Percentiles rank a stretch among this genome's conserved stretches.
phyloP scores from a whole-genome alignment of 2,888 invertebrate genomes.

The Mamestra brassicae region DNA sequence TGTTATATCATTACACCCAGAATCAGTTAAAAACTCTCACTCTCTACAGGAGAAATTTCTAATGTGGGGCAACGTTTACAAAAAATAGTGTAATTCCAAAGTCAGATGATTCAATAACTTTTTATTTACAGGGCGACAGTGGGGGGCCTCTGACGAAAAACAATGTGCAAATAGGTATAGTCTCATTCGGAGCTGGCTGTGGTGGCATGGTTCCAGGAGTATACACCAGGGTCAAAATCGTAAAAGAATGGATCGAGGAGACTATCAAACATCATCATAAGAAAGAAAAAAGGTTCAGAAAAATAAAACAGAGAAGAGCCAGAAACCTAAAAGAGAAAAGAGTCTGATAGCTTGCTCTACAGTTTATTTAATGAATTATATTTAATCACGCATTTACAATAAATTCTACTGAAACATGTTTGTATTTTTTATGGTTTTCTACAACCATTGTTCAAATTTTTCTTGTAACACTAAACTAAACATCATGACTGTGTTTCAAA shows the following conservation, averaged over 20 bases:
- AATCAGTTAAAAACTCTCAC: too few relatives aligned
- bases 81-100: not conserved
- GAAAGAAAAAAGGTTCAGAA: not conserved
- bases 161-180: slow-evolving; percentile 70
- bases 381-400: not conserved
- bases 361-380: slow-evolving; percentile 5
- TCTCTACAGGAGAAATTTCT: not conserved
- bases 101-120: not conserved
- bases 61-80: too few relatives aligned
- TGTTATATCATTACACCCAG: too few relatives aligned
- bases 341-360: not conserved
- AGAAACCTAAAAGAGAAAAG: not conserved
- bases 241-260: slow-evolving; percentile 69
- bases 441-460: not conserved
- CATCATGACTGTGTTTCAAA: too few relatives aligned
- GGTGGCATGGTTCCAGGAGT: slow-evolving; percentile 70
- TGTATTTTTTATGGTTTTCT: not conserved
- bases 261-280: slow-evolving; percentile 42
- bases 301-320: not conserved
- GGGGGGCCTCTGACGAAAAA: slow-evolving; percentile 74
- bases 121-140: slow-evolving; percentile 72
- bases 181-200: slow-evolving; percentile 73
- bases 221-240: slow-evolving; percentile 67
- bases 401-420: not conserved
- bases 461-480: not conserved